Base-by-base conservation (phyloP, 2,113 vertebrate species). In the Larimichthys polyactis region DNA sequence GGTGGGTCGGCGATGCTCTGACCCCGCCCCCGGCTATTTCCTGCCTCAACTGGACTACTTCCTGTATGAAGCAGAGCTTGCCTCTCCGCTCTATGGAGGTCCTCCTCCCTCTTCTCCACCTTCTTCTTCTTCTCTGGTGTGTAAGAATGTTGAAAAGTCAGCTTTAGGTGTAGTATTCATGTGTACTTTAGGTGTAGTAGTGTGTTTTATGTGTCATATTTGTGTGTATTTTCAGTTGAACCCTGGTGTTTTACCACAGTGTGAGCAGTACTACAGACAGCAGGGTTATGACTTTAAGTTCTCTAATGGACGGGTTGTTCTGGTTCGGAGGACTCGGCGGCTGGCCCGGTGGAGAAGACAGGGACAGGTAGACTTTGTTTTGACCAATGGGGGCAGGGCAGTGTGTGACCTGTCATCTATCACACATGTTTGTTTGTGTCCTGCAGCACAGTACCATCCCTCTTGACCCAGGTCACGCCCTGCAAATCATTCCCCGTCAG, bases 31-130 rank as follows among this genome's bases (percentile, higher is more conserved):
- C 0, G 96, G 96, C 0, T 92, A 96, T 88, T 98, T 97, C 92
- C 95, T 98, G 69, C 88, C 96, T 43, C 82, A 93, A 3, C 82
- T 98, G 78, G 96, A 96, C 90, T 97, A 96, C 90, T 97, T 96
- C 59, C 90, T 98, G 59, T 98, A 96, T 54, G 97, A 98, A 92
- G 97, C 96, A 10, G 96, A 98, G 81, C 90, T 95, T 5, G 95
- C 97, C 19, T 75, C 62, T 0, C 90, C 93, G 0, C 90, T 96
- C 65, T 54, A 87, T 48, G 89, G 75, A 72, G 62, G 36, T 29
- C 70, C 86, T 6, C 71, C 92, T 24, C 70, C 84, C 10, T 49
- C 93, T 46, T 52, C 62, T 19, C n/a, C 75, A 4, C 15, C 64
- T 17, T 29, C 72, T 0, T 77, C 89, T n/a, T 87, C 90, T 32